Evolutionary conservation across 2,888 invertebrate species (phyloP).

Genomic region (Drosophila anomelani): DNA sequence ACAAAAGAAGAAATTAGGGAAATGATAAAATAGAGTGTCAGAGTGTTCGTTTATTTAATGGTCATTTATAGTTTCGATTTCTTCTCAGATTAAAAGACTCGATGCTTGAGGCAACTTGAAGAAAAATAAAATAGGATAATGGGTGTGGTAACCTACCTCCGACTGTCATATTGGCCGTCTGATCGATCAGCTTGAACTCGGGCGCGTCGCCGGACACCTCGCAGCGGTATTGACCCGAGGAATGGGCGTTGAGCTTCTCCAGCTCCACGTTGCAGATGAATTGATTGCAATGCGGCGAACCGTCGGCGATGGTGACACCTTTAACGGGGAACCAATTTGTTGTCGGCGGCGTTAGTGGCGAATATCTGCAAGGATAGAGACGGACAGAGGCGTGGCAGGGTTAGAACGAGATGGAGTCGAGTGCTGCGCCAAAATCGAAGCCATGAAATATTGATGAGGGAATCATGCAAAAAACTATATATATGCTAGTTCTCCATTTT

Average conservation of each 20-base stretch:
- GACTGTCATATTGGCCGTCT: constrained; percentile 87
- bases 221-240: constrained; percentile 87
- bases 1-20: not conserved
- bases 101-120: not conserved
- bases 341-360: constrained; percentile 84
- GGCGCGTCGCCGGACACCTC: constrained; percentile 88
- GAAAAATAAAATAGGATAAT: not conserved
- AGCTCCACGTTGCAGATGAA: constrained; percentile 84
- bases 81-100: too few relatives aligned
- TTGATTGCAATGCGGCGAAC: constrained; percentile 84
- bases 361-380: constrained; percentile 81
- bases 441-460: constrained; percentile 78
- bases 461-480: constrained; percentile 58
- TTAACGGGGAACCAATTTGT: constrained; percentile 84
- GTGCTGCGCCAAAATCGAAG: constrained; percentile 72
- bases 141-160: constrained; percentile 84
- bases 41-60: not conserved
- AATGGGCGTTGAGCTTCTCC: constrained; percentile 82
- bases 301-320: constrained; percentile 83
- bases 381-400: constrained; percentile 5
- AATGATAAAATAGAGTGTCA: not conserved
- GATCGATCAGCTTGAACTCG: constrained; percentile 86
- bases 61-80: not conserved
- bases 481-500: not conserved
- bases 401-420: constrained; percentile 37